Percentiles rank a stretch among this genome's conserved stretches.
Conservation (phyloP, 2,888 invertebrate genomes). For the Eledona agricola region DNA sequence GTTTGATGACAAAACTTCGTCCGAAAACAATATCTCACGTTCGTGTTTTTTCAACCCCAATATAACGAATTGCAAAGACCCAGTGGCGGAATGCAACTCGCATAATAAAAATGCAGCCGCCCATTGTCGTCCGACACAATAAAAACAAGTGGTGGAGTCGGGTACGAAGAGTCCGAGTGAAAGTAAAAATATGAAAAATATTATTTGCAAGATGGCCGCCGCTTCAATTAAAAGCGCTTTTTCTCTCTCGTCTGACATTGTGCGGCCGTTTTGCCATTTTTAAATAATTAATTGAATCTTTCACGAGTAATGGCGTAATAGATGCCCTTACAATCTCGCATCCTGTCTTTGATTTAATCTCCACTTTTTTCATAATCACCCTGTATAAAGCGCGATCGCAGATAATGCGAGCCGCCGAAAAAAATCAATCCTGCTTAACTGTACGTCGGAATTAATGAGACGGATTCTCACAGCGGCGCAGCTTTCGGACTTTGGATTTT, state of each 20-base stretch:
- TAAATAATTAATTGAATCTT: conserved; percentile 36
- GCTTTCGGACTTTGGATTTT: conserved; percentile 24
- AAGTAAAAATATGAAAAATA: too few species aligned
- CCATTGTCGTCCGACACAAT: too few species aligned
- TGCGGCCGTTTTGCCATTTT: conserved; percentile 29
- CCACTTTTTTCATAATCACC: conserved; percentile 27
- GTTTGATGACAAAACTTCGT: too few species aligned
- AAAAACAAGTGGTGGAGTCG: too few species aligned
- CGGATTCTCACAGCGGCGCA: conserved; percentile 29
- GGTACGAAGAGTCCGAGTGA: too few species aligned
- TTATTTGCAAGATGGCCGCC: conserved; percentile 13
- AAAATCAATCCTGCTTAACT: conserved; percentile 17
- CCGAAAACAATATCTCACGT: too few species aligned
- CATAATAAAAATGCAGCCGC: too few species aligned
- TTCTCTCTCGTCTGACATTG: conserved; percentile 25
- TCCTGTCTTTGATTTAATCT: conserved; percentile 33
- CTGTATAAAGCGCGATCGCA: conserved; percentile 25
- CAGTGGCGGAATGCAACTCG: too few species aligned
- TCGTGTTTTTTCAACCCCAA: too few species aligned
- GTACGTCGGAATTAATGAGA: conserved; percentile 30
- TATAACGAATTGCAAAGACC: too few species aligned
- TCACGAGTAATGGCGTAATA: conserved; percentile 33
- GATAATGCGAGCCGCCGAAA: conserved; percentile 15
- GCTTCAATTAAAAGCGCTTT: conserved; percentile 32
- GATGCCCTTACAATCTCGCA: conserved; percentile 31